Evolutionary conservation across 1,140 invertebrate genomes (phyloP), one percentile per base, ranked within the genome.

Genomic region (Diachasmimorpha longicaudata): DNA sequence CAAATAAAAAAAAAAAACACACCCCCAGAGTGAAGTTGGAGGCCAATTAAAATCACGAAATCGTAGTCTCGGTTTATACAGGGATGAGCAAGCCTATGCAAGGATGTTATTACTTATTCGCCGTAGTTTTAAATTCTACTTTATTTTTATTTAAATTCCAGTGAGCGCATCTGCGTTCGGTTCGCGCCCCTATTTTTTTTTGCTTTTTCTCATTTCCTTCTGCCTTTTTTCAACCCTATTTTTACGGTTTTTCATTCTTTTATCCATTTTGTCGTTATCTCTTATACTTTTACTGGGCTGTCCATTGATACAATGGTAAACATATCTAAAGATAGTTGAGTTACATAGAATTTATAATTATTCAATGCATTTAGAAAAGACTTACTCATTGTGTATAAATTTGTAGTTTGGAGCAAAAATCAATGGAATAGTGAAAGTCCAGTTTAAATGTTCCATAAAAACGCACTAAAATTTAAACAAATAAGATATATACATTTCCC

Each of bases 21-120:
- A 48, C 9, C 48, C 2, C 48, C n/a, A 13, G 72, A 66, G 72
- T 48, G 68, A 36, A 58, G 25, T 31, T 46, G 21, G 31, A 69
- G 79, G 82, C 82, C 85, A 86, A 87, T 87, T 87, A 87, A 85
- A 86, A 83, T 84, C 79, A 78, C 81, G 79, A 85, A 87, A 85
- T 87, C 85, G 81, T 82, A 83, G 78, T 75, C 78, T 74, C 80
- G 78, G 81, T 78, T 83, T 84, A 83, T 84, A 79, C 83, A 83
- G 73, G 75, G 78, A 75, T 79, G 79, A 79, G 78, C 52, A 55
- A 75, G 66, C 52, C 73, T 75, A 68, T 44, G 21, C 19, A 75
- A 31, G 48, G 67, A 81, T 80, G 82, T 84, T 87, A 86, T 87
- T 86, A 85, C 86, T 86, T 87, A 86, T 86, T 88, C 85, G 82